These are phyloP conservation scores for Embidobia sp. DNA, from an alignment of 2,888 invertebrate genomes.

Conservation along the genomic window DNA sequence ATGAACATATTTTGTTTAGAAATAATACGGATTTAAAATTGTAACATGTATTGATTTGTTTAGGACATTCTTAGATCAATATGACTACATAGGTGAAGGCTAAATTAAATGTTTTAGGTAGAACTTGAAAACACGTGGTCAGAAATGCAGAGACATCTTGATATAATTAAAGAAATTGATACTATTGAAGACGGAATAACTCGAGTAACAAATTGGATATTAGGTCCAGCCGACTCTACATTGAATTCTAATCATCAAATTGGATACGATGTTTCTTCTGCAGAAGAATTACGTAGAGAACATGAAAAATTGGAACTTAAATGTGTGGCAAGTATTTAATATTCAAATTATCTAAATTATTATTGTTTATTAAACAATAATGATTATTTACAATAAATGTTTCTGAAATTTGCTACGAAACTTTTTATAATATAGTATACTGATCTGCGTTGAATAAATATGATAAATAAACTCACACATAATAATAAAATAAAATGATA, in stretches of 20 bases:
- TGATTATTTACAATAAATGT: no score
- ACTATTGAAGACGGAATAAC: constrained; percentile 85
- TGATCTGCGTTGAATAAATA: no score
- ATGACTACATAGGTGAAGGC: no score
- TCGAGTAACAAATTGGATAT: constrained; percentile 90
- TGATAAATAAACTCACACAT: no score
- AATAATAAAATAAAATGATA: no score
- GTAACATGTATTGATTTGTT: background rate
- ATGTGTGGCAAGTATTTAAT: constrained; percentile 84
- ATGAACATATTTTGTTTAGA: no score
- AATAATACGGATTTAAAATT: no score
- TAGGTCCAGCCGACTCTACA: constrained; percentile 89
- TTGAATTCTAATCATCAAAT: constrained; percentile 87
- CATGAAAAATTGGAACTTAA: constrained; percentile 89
- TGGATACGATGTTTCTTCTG: constrained; percentile 87
- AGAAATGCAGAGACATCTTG: constrained; percentile 84
- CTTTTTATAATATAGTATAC: no score
- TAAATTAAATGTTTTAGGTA: constrained; percentile 74
- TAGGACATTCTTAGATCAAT: no score
- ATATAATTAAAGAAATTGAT: constrained; percentile 84
- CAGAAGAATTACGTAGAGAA: constrained; percentile 87
- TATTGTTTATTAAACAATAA: background rate
- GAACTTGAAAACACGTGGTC: constrained; percentile 85
- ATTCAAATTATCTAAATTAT: background rate
- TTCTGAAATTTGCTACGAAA: no score